Percentiles rank a stretch among this genome's conserved stretches.
Conservation (phyloP, 1,140 invertebrate genomes). For the Macrosteles quadrilineatus region DNA sequence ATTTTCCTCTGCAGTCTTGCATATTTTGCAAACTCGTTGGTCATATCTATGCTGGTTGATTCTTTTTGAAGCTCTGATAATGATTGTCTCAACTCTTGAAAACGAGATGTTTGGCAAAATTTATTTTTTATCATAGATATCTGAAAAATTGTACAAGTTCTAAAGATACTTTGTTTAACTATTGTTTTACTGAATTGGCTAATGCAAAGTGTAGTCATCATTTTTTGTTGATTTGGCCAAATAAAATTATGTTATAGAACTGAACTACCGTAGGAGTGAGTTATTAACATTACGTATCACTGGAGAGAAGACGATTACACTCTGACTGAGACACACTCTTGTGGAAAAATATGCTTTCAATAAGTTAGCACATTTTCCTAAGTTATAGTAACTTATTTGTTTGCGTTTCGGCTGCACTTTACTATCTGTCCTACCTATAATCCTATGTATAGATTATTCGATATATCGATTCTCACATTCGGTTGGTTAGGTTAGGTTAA, state of each 20-base stretch:
- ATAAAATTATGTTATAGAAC: neutral
- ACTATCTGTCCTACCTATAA: too few species aligned
- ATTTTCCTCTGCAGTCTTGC: slow-evolving; percentile 10
- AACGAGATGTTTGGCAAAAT: neutral
- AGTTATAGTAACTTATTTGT: too few species aligned
- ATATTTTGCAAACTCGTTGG: slow-evolving; percentile 12
- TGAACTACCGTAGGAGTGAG: neutral
- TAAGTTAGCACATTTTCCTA: too few species aligned
- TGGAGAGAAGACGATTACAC: neutral
- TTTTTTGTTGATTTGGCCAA: neutral
- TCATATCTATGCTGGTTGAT: slow-evolving; percentile 6
- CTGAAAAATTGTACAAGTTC: neutral
- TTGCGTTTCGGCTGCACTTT: too few species aligned
- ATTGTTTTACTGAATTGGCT: neutral
- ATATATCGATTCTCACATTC: too few species aligned
- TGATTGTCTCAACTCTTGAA: neutral
- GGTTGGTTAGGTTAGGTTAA: too few species aligned
- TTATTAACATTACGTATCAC: neutral
- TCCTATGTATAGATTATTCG: too few species aligned
- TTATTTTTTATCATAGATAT: neutral
- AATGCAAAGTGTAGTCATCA: neutral
- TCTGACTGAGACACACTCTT: neutral
- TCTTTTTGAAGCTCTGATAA: neutral
- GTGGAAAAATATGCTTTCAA: too few species aligned
- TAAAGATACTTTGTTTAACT: neutral